Evolutionary conservation across 2,888 invertebrate species (phyloP).

Genomic region (Pandemis corylana): DNA sequence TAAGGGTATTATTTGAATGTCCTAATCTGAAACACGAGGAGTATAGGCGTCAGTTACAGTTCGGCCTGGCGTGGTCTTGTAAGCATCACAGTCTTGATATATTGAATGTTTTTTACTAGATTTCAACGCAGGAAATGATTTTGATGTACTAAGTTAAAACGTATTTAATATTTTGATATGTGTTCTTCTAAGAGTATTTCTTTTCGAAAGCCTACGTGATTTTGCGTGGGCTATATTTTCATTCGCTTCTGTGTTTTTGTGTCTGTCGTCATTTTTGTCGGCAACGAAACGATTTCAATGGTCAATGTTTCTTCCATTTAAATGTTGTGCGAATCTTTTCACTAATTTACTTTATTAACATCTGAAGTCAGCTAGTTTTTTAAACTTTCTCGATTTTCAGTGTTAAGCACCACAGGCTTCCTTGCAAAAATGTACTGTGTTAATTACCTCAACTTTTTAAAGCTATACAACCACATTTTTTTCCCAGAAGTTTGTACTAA

Average conservation of each 20-base stretch:
- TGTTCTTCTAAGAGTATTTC: background rate
- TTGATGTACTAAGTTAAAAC: background rate
- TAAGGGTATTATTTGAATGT: background rate
- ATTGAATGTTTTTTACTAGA: slow-evolving; percentile 5
- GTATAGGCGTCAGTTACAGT: background rate
- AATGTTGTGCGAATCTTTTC: too few relatives aligned
- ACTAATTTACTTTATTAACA: too few relatives aligned
- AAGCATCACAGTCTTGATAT: background rate
- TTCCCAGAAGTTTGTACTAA: too few relatives aligned
- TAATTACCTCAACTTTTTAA: too few relatives aligned
- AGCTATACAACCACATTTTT: too few relatives aligned
- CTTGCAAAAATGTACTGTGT: too few relatives aligned
- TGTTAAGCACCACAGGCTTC: too few relatives aligned
- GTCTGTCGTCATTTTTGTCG: too few relatives aligned
- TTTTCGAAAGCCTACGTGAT: background rate
- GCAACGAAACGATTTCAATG: too few relatives aligned
- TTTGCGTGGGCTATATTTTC: background rate
- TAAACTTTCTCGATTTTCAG: too few relatives aligned
- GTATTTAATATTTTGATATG: background rate
- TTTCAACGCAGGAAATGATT: background rate
- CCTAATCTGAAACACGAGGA: background rate
- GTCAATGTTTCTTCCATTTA: too few relatives aligned
- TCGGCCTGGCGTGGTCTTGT: background rate
- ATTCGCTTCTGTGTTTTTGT: background rate
- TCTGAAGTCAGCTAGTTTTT: too few relatives aligned